Evolutionary conservation across 2,888 invertebrate genomes (phyloP).

Genomic region (Leptinotarsa peninsularis): DNA sequence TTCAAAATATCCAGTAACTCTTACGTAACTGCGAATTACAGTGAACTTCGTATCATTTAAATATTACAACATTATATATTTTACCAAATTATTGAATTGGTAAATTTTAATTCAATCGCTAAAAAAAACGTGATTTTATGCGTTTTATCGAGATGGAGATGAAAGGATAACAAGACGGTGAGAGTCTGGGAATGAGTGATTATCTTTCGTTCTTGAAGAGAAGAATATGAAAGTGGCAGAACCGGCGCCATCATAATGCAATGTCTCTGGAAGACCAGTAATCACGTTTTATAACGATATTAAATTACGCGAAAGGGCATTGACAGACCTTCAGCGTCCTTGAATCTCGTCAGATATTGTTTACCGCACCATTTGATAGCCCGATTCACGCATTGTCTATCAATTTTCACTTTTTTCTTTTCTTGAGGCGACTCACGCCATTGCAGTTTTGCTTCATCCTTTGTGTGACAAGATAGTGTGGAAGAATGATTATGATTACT

Average conservation of each 20-base stretch:
- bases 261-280: slow-evolving; percentile 37
- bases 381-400: slow-evolving; percentile 55
- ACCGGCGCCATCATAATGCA: slow-evolving; percentile 43
- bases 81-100: neutral
- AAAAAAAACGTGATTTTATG: neutral
- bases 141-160: slow-evolving; percentile 4
- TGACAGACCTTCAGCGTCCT: slow-evolving; percentile 61
- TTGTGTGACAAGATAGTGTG: neutral
- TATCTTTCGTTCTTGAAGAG: slow-evolving; percentile 9
- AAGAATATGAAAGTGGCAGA: slow-evolving; percentile 6
- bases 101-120: neutral
- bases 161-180: slow-evolving; percentile 7
- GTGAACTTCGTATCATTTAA: no score
- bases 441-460: slow-evolving; percentile 1
- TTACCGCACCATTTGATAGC: slow-evolving; percentile 57
- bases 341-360: slow-evolving; percentile 59
- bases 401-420: slow-evolving; percentile 43
- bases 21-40: no score
- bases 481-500: no score
- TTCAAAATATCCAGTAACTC: no score
- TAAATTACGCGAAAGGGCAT: slow-evolving; percentile 57
- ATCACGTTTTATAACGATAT: slow-evolving; percentile 49
- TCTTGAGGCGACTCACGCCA: neutral
- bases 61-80: neutral
- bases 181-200: neutral